phyloP scores from a whole-genome alignment of 1,140 invertebrate species.

The Apocrypta bakeri region DNA sequence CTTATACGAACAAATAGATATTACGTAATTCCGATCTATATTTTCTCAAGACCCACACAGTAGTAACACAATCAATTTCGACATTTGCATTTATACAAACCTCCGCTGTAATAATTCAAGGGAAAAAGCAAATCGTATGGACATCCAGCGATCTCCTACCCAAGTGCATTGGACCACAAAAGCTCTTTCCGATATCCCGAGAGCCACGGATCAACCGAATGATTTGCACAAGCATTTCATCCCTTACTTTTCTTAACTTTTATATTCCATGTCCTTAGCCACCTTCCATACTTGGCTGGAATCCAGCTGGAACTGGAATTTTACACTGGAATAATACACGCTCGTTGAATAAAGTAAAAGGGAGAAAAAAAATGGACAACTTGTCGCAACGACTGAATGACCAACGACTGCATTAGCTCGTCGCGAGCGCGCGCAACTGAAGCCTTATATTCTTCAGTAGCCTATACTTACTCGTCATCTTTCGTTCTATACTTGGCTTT shows the following conservation, averaged over 20 bases:
- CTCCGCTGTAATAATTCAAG: not conserved
- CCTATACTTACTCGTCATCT: conserved; percentile 37
- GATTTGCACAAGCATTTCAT: not conserved
- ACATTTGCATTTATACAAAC: not conserved
- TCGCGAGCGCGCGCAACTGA: conserved; percentile 55
- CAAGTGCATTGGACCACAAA: not conserved
- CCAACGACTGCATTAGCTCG: conserved; percentile 53
- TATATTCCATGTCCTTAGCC: not conserved
- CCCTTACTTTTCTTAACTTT: not conserved
- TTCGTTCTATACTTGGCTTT: conserved; percentile 40
- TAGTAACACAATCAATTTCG: not conserved
- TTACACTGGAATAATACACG: too few species aligned
- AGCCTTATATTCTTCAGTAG: conserved; percentile 62
- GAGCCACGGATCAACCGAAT: not conserved
- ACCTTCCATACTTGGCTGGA: not conserved
- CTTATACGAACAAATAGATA: too few species aligned
- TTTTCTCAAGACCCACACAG: not conserved
- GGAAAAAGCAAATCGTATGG: not conserved
- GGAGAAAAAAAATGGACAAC: not conserved
- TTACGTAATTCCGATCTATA: not conserved
- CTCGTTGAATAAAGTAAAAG: not conserved
- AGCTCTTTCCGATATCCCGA: not conserved
- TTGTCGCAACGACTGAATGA: conserved; percentile 49
- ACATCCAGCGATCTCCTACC: not conserved
- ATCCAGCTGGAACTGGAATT: not conserved